phyloP scores from a whole-genome alignment of 2,888 invertebrate species.

The Prosopocoilus inquinatus region DNA sequence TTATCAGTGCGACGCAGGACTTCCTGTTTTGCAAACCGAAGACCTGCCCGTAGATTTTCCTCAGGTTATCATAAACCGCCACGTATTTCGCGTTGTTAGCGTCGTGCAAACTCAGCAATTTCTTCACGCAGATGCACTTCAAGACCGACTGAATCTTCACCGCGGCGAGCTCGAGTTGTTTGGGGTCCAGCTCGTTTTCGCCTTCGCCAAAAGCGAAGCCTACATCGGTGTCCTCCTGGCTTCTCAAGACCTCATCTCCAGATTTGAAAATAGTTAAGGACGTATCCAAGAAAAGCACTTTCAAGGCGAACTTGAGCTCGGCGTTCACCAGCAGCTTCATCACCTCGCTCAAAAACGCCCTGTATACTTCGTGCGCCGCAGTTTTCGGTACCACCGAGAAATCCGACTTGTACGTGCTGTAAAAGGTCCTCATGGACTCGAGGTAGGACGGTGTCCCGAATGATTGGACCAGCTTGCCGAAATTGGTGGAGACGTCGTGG shows the following conservation, averaged over 20 bases:
- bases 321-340: conserved; percentile 18
- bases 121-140: conserved; percentile 34
- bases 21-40: conserved; percentile 34
- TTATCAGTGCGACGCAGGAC: conserved; percentile 29
- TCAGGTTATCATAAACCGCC: conserved; percentile 33
- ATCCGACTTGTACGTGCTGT: conserved; percentile 34
- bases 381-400: conserved; percentile 8
- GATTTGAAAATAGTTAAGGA: conserved; percentile 1
- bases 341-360: conserved; percentile 22
- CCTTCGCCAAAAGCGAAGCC: background rate
- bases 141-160: conserved; percentile 41
- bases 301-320: conserved; percentile 24
- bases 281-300: conserved; percentile 29
- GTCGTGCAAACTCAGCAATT: conserved; percentile 30
- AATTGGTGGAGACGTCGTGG: conserved; percentile 35
- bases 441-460: conserved; percentile 38
- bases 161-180: conserved; percentile 34
- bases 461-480: conserved; percentile 38
- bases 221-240: background rate
- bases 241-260: background rate
- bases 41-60: conserved; percentile 32
- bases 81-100: conserved; percentile 29
- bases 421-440: conserved; percentile 30
- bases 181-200: conserved; percentile 29
- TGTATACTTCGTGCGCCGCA: conserved; percentile 14